Base-by-base conservation (phyloP, 2,797 vertebrate species). In the Phoxinus dragarum region DNA sequence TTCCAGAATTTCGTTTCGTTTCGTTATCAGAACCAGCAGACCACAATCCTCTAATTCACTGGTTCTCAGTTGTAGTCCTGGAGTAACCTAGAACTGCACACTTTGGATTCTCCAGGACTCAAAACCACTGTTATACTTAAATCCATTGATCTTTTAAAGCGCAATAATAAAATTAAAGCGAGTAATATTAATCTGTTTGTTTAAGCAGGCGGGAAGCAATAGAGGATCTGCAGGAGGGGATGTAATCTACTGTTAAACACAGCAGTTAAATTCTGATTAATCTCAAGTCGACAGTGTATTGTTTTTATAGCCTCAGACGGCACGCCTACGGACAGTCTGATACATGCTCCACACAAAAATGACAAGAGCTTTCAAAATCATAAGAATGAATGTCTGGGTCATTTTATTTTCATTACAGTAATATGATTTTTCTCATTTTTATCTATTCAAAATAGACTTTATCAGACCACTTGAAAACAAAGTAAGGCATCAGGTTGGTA, bases 281-380 rank as follows among this genome's bases (percentile, higher is more conserved):
- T 83, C 72, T 83, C 34, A 66, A 66, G 72, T 75, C 34, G 38
- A 27, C 59, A 75, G 42, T 19, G 34, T 21, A 83, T 75, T 67
- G 72, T 76, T 75, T 56, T 14, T 31, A 44, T 11, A 52, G 59
- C 34, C 81, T 83, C 34, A 67, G 81, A 83, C 81, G 1, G 56
- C 42, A 75, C 81, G 73, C 81, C 81, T 64, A 83, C 81, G 6
- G 44, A 67, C 59, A 73, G 61, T 75, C 72, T 67, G 81, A 83
- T 76, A 38, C 81, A 76, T 27, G 56, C 16, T 8, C 44, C 56
- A 11, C 31, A 40, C 23, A 76, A 67, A 71, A 83, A 52, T 31
- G 34, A 83, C 38, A 82, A 74, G 56, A 75, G 81, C 31, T 74
- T 54, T 27, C 59, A 75, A 67, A 66, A 66, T n/a, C 69, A 74